These are phyloP conservation scores for Microtus richardsoni DNA, from an alignment of 2,113 vertebrate species.

Conservation along the genomic window DNA sequence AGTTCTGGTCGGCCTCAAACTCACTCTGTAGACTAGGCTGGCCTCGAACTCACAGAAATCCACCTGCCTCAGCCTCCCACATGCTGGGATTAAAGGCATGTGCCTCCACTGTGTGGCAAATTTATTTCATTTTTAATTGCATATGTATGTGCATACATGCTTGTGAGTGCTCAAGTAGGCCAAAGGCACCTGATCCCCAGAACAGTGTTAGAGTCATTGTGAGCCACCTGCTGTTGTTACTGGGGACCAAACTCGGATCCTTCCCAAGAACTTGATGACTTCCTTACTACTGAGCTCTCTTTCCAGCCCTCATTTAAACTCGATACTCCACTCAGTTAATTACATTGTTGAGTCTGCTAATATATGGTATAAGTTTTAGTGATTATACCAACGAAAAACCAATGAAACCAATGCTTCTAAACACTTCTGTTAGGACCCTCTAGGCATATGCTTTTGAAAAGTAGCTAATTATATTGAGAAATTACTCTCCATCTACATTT, in stretches of 20 bases:
- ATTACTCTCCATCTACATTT: not conserved
- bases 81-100: too few species aligned
- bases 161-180: not conserved
- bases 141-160: not conserved
- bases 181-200: too few species aligned
- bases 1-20: not conserved
- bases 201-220: not conserved
- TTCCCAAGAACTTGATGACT: not conserved
- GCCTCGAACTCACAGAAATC: not conserved
- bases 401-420: not conserved
- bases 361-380: not conserved
- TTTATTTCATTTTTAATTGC: not conserved
- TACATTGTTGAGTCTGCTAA: not conserved
- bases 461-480: constrained; percentile 34
- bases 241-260: not conserved
- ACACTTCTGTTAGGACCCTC: not conserved
- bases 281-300: not conserved
- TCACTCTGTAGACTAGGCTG: not conserved
- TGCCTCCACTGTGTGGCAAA: not conserved
- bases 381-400: not conserved
- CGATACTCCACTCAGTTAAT: not conserved
- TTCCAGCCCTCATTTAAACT: not conserved
- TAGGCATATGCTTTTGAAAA: constrained; percentile 1
- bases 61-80: not conserved
- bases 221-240: not conserved